These are phyloP conservation scores for Cyprinodon tularosa DNA, from an alignment of 2,113 vertebrate genomes.

Conservation along the genomic window DNA sequence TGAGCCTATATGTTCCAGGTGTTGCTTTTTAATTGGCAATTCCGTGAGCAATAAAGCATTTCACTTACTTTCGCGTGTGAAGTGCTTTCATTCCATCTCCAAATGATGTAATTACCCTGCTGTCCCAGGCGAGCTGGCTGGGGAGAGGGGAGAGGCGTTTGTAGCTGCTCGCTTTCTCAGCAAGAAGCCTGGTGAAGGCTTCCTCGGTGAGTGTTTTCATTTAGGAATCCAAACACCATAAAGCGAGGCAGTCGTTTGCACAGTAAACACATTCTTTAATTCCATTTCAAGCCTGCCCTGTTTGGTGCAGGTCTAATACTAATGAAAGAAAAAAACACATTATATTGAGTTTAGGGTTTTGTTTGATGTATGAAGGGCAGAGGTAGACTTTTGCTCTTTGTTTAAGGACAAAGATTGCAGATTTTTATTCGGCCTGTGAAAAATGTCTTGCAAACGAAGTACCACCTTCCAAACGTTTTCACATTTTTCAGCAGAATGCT, in stretches of 20 bases:
- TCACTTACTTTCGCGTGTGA: conserved; percentile 75
- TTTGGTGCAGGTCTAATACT: conserved; percentile 38
- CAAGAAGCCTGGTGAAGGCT: conserved; percentile 56
- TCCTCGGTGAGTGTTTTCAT: conserved; percentile 74
- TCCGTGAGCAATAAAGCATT: conserved; percentile 80
- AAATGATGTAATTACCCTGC: conserved; percentile 83
- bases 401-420: conserved; percentile 42
- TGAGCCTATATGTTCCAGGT: conserved; percentile 77
- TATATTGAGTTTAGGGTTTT: neutral
- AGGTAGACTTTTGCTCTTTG: conserved; percentile 15
- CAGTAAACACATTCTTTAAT: conserved; percentile 69
- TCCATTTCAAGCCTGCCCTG: conserved; percentile 43
- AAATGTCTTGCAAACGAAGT: neutral
- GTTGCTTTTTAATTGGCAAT: conserved; percentile 83
- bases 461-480: neutral
- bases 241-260: conserved; percentile 60
- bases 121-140: conserved; percentile 61
- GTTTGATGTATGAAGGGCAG: conserved; percentile 46
- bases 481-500: neutral
- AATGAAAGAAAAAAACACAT: conserved; percentile 24
- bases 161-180: conserved; percentile 48
- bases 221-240: conserved; percentile 73
- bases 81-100: conserved; percentile 79
- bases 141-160: conserved; percentile 29
- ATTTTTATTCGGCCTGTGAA: conserved; percentile 32